Base-by-base conservation (phyloP, 2,888 invertebrate genomes). In the Rotaria magnacalcarata region DNA sequence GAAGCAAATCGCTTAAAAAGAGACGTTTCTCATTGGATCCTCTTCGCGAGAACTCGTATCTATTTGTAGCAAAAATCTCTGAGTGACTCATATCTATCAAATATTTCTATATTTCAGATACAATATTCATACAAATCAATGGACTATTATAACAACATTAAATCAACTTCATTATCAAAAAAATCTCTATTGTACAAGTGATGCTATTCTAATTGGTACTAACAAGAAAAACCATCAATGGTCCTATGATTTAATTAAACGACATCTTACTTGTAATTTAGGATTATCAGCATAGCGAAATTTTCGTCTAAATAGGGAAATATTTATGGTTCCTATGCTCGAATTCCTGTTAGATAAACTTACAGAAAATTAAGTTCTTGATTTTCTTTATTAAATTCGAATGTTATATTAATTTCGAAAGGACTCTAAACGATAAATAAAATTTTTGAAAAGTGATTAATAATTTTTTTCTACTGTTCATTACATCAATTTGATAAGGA, bases 231-330 rank as follows among this genome's bases (percentile, higher is more conserved):
- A 67, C 34, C 34, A 27, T 16, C 34, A 16, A 34, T 67, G 67
- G 67, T 67, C 16, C 16, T 67, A 67, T 8, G 19, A 67, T 67
- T 27, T 67, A 34, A 19, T 34, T 67, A 67, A 67, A 80, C 47
- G n/a, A 47, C 19, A n/a, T 80, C 43, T 80, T 43, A 80, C 80
- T 11, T 47, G 47, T 47, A 47, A 47, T 47, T 80, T 80, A 14
- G 47, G 43, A 80, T 80, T 47, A 21, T 80, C 80, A 41, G 80
- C 80, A 80, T 80, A 80, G 34, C 80, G 80, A 80, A 80, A 80
- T 80, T 16, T 21, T 80, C 80, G 80, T 80, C 80, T 80, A 58
- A 24, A 19, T 2, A 52, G 0, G 0, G 10, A 58, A n/a, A 21
- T 43, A 75, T 75, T 75, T 19, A 41, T 43, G 19, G 43, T 19